Evolutionary conservation across 2,888 invertebrate genomes (phyloP), one percentile per base, ranked within the genome.

Genomic region (Aricia artaxerxes): DNA sequence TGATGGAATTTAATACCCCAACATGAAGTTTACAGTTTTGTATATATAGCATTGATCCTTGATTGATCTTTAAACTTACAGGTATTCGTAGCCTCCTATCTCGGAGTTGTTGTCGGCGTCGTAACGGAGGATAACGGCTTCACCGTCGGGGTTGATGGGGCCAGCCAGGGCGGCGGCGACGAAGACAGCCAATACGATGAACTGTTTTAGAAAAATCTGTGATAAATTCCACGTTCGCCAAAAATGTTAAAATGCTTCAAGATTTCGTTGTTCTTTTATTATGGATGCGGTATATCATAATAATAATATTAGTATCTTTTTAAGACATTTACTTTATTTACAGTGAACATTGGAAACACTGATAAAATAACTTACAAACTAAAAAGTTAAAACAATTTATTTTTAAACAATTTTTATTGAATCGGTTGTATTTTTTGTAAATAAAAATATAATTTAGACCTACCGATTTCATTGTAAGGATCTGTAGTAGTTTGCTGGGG

Each of bases 401-500:
- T 11, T 49, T 44, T 49, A 49, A 49, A 49, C 3, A 49, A 3
- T 11, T 49, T 49, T 49, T 7, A 7, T 9, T 13, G 53, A 53
- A 13, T 53, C 13, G 53, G 13, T 53, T 13, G 3, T 4, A 4
- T 53, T 53, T 53, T 57, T 57, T 57, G 16, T 61, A 6, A 31
- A 31, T 0, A 31, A 7, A 49, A 83, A 78, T 38, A 49, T 9
- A 9, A 9, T 11, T 64, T 31, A 7, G 1, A 92, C 93, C 88
- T 93, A 94, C 94, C 91, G 89, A 91, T 93, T 94, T 94, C 94
- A 94, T 94, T 91, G 91, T 94, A 84, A 81, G 57, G 57, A 78
- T 85, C 85, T 69, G 35, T 85, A 87, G 85, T 83, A 85, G 86
- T 87, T 86, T 83, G 82, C 82, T 86, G 85, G 84, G 84, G 85